Base-by-base conservation (phyloP, 2,888 invertebrate genomes). In the Sarcophaga variegata region DNA sequence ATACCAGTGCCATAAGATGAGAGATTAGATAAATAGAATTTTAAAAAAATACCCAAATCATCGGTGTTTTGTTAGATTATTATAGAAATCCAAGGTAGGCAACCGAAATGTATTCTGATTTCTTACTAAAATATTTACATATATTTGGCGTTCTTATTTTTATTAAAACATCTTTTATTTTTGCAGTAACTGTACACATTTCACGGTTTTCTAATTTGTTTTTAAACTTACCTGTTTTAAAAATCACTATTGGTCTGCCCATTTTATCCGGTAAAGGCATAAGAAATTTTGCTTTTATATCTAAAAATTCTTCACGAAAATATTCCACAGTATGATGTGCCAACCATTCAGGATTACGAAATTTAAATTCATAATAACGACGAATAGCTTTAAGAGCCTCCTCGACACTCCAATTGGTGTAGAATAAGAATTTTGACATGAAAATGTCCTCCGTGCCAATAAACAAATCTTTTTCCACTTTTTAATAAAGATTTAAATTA, bases 241-340 rank as follows among this genome's bases (percentile, higher is more conserved):
- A 90, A 12, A 92, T 88, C 6, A 91, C 88, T 78, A 92, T 83
- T 0, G 91, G 91, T 4, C 93, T 89, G 4, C 93, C 93, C 63
- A 92, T 89, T 66, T 90, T 91, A 88, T 93, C 93, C 47, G 91
- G 90, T 22, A 90, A 89, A 10, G 92, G 91, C 91, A 93, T 90
- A 20, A 93, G 89, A 76, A 89, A 92, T 47, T 92, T 92, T 63
- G 92, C 90, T 49, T 90, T 89, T 3, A 91, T 90, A 14, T 90
- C 90, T 67, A 89, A 89, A 78, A 92, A 91, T 22, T 91, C 86
- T 25, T 91, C 90, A 3, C 90, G 90, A 78, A 90, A 93, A 74
- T 92, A 88, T 62, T 91, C 90, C 11, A 92, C 90, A 12, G 91
- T 85, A 84, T 92, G 92, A 45, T 89, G 89, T 10, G 92, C 91